Evolutionary conservation across 2,888 invertebrate species (phyloP).

Genomic region (Nemurella pictetii): DNA sequence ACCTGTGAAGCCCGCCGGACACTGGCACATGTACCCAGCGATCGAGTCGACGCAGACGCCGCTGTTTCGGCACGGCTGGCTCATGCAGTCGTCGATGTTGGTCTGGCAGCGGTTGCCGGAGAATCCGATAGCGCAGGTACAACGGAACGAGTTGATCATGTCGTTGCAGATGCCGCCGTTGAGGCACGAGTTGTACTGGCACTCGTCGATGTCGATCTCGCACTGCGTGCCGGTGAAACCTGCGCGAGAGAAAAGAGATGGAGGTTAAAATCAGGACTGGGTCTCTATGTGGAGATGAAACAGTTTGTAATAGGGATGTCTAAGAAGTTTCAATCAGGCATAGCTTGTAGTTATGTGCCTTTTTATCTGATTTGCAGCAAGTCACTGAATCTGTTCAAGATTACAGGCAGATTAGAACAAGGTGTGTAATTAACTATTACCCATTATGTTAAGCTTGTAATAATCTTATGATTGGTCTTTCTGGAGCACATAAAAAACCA

Average conservation of each 20-base stretch:
- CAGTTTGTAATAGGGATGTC: too few relatives aligned
- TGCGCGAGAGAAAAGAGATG: constrained; percentile 50
- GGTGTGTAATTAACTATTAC: not conserved
- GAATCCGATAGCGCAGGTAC: constrained; percentile 85
- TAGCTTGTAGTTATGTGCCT: too few relatives aligned
- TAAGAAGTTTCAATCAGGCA: too few relatives aligned
- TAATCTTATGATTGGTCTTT: not conserved
- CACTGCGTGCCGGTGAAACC: constrained; percentile 89
- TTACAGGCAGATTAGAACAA: not conserved
- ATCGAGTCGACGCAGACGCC: constrained; percentile 87
- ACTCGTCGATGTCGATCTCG: constrained; percentile 89
- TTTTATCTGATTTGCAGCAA: not conserved
- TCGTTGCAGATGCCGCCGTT: constrained; percentile 87
- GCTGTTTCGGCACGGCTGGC: constrained; percentile 87
- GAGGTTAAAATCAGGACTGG: not conserved
- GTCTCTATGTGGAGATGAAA: too few relatives aligned
- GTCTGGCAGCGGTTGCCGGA: constrained; percentile 84
- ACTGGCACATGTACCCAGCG: constrained; percentile 89
- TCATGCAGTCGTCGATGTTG: constrained; percentile 88
- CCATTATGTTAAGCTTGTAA: not conserved
- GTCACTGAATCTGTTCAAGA: not conserved
- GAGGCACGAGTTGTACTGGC: constrained; percentile 81
- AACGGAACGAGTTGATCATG: constrained; percentile 84
- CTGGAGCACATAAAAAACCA: not conserved
- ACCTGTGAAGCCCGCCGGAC: constrained; percentile 85